Evolutionary conservation across 2,113 vertebrate genomes (phyloP), one percentile per base, ranked within the genome.

Genomic region (Peromyscus maniculatus): DNA sequence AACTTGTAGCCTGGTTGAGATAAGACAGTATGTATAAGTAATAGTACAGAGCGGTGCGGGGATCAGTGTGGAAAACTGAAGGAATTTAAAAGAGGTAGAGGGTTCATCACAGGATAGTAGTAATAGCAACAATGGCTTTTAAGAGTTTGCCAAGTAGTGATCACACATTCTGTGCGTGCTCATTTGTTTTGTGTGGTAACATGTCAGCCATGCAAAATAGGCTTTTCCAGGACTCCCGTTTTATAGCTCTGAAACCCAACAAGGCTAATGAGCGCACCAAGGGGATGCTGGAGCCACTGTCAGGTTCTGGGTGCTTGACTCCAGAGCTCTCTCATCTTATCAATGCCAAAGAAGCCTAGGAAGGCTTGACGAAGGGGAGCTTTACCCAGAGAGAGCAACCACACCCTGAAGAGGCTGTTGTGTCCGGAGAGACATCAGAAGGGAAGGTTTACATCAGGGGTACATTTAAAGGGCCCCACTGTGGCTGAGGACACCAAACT

Each of bases 1-100:
- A 79, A 80, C 52, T 91, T 71, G 16, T 69, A 67, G 46, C 86
- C 72, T 94, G 33, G 26, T 57, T 78, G 77, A 95, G 82, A 52
- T 59, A 62, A 93, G 87, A 80, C 26, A 7, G 1, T 17, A 4
- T 4, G 21, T 33, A 4, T 91, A 43, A 80, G 22, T n/a, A 46
- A 46, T 5, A 72, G 74, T 66, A 7, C 13, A 88, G 59, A 75
- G 15, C 43, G 46, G 12, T 59, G 5, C 89, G 71, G 52, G 46
- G 72, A 75, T 71, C 64, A 93, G 26, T 75, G 64, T 43, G 86
- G 94, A 57, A 19, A 55, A 28, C 9, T 49, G 17, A 69, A 74
- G 72, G 52, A 33, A 3, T 72, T 79, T 57, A 36, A 71, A 80
- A n/a, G 77, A 80, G 2, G 66, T 17, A 86, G 89, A 55, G 55